Percentiles rank a stretch among this genome's conserved stretches.
Evolutionary conservation across 2,113 vertebrate species (phyloP).

Genomic region (Gallinago media): DNA sequence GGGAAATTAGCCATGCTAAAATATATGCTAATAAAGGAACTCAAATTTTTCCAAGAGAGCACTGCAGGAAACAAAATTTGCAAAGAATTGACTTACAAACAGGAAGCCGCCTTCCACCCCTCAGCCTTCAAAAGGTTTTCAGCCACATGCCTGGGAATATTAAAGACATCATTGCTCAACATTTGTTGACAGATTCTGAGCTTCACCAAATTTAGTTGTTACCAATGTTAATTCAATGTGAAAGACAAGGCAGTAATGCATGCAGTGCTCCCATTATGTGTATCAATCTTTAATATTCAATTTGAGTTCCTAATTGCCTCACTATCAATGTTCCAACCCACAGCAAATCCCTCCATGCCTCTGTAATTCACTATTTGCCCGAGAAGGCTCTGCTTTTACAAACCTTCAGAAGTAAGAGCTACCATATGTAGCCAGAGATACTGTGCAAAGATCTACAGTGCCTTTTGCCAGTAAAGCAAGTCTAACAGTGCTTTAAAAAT

Average conservation of each 20-base stretch:
- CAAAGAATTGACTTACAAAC: constrained; percentile 82
- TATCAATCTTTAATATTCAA: constrained; percentile 64
- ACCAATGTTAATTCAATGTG: constrained; percentile 59
- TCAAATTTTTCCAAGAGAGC: constrained; percentile 79
- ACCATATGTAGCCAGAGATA: background rate
- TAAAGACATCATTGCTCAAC: constrained; percentile 81
- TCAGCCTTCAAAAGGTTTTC: constrained; percentile 81
- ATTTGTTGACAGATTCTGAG: constrained; percentile 76
- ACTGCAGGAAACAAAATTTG: constrained; percentile 78
- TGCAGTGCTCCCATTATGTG: constrained; percentile 66
- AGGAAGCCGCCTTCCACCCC: constrained; percentile 80
- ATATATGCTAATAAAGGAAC: constrained; percentile 77
- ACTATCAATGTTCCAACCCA: constrained; percentile 52
- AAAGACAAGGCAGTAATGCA: constrained; percentile 71
- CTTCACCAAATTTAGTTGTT: constrained; percentile 75
- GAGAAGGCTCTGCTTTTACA: constrained; percentile 8
- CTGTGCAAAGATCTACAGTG: background rate
- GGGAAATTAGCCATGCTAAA: constrained; percentile 76
- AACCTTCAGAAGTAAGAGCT: constrained; percentile 16
- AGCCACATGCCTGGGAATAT: constrained; percentile 82
- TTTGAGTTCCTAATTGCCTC: constrained; percentile 74
- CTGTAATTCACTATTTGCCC: background rate
- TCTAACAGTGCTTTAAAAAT: background rate
- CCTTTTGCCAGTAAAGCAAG: background rate
- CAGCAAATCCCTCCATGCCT: constrained; percentile 66